A percentile compares a stretch with the other conserved stretches of the same genome.
Conservation (phyloP, 2,113 vertebrate species). For the Pygoscelis antarcticus region DNA sequence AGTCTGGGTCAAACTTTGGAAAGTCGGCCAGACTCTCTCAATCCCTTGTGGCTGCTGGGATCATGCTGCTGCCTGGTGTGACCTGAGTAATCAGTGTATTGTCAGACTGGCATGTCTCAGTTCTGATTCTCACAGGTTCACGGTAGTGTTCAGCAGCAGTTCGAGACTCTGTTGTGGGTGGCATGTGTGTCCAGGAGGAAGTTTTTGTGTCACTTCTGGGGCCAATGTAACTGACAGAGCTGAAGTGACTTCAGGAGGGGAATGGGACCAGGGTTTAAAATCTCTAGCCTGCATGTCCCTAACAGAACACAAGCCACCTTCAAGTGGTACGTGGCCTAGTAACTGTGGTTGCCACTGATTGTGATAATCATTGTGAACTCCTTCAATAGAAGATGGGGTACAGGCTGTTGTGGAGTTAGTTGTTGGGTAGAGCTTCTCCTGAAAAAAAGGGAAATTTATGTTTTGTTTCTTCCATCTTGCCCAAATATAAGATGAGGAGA, state of each 20-base stretch:
- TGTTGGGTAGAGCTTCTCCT: neutral
- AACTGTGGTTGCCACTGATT: neutral
- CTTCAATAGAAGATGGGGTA: neutral
- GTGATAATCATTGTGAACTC: neutral
- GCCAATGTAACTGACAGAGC: neutral
- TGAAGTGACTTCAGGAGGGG: neutral
- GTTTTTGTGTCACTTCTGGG: neutral
- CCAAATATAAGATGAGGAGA: neutral
- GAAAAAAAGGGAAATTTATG: neutral
- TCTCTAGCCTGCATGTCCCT: neutral
- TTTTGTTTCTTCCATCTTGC: neutral
- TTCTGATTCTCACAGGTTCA: neutral
- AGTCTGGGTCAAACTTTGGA: constrained; percentile 35
- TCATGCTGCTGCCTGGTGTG: constrained; percentile 15
- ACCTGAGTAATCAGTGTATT: neutral
- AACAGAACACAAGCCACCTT: neutral
- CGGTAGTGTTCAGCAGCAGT: neutral
- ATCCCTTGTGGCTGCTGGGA: constrained; percentile 7
- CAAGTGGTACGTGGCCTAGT: neutral
- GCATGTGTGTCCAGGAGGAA: neutral
- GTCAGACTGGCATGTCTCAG: neutral
- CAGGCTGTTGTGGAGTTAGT: neutral
- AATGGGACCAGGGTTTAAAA: neutral
- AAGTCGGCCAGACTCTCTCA: constrained; percentile 22
- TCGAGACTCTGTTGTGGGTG: neutral